A percentile compares a stretch with the other conserved stretches of the same genome.
These are phyloP conservation scores for Pyxicephalus adspersus DNA, from an alignment of 2,113 vertebrate species.

Conservation along the genomic window DNA sequence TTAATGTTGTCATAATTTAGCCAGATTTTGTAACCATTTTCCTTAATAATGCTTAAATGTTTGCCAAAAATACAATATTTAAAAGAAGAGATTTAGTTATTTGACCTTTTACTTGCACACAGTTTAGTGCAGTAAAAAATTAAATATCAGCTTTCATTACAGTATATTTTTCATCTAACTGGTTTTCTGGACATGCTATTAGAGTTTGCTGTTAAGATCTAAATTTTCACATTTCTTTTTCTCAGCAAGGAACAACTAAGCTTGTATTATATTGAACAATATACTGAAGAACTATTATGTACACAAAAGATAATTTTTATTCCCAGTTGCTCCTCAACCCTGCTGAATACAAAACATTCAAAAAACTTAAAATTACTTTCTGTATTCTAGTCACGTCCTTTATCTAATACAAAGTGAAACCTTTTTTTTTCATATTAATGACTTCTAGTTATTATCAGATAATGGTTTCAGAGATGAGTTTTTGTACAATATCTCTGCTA, in stretches of 20 bases:
- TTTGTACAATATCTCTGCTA: background rate
- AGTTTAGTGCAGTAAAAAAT: background rate
- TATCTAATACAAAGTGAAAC: background rate
- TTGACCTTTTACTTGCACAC: background rate
- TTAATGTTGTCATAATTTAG: too few relatives aligned
- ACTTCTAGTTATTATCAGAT: background rate
- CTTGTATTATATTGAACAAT: conserved; percentile 14
- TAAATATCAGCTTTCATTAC: background rate
- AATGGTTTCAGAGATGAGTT: background rate
- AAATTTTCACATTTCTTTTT: conserved; percentile 7
- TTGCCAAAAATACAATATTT: too few relatives aligned
- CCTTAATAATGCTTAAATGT: too few relatives aligned
- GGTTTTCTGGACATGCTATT: conserved; percentile 1
- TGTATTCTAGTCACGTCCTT: conserved; percentile 5
- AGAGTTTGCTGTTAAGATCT: background rate
- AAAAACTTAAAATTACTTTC: conserved; percentile 11
- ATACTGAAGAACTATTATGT: conserved; percentile 33
- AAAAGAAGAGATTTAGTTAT: background rate
- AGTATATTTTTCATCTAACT: background rate
- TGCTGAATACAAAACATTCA: conserved; percentile 32
- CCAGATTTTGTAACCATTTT: too few relatives aligned
- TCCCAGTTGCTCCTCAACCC: background rate
- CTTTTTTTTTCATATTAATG: background rate
- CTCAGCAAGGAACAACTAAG: conserved; percentile 21
- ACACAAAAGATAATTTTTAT: conserved; percentile 31